Evolutionary conservation across 2,888 invertebrate species (phyloP).

Genomic region (Drosophila recens): DNA sequence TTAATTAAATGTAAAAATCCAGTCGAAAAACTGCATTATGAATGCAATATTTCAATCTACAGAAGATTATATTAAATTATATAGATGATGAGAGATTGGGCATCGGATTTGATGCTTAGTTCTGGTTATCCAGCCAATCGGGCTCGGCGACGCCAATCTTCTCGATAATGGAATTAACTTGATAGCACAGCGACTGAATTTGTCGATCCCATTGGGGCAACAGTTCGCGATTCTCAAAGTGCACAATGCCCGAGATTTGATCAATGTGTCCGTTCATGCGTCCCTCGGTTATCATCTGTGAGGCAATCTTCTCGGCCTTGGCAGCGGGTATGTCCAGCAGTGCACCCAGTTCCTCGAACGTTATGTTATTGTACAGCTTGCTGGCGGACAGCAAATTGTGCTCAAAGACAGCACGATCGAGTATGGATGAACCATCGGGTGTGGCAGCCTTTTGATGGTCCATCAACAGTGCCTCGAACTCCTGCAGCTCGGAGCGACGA

Average conservation of each 20-base stretch:
- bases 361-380: conserved; percentile 99
- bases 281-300: conserved; percentile 99
- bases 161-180: conserved; percentile 98
- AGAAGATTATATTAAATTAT: conserved; percentile 10
- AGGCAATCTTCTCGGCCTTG: conserved; percentile 98
- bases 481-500: conserved; percentile 94
- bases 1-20: too few species aligned
- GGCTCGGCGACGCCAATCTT: conserved; percentile 95
- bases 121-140: conserved; percentile 92
- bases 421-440: conserved; percentile 94
- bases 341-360: conserved; percentile 97
- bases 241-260: conserved; percentile 98
- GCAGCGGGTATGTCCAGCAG: conserved; percentile 95
- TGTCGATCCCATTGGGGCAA: conserved; percentile 99
- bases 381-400: conserved; percentile 99
- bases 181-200: conserved; percentile 98
- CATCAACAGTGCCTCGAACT: conserved; percentile 96
- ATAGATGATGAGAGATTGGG: conserved; percentile 10
- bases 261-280: conserved; percentile 99
- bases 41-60: conserved; percentile 1
- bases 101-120: conserved; percentile 31
- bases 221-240: conserved; percentile 98
- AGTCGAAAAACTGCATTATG: conserved; percentile 1
- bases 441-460: conserved; percentile 96
- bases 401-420: conserved; percentile 98